phyloP scores from a whole-genome alignment of 2,797 vertebrate species.

The Danio jaintianensis region DNA sequence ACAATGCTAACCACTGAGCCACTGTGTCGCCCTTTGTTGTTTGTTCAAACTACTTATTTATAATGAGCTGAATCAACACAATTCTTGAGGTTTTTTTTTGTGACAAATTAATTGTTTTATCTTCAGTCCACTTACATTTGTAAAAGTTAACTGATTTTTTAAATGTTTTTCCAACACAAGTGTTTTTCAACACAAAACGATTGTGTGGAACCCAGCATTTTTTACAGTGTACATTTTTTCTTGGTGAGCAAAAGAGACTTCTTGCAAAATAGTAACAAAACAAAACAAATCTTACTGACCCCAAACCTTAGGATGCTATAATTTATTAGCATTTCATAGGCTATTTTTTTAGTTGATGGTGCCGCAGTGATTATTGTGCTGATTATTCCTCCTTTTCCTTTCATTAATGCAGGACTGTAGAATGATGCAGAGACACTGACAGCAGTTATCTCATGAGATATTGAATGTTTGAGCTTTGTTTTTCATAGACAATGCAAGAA shows the following conservation, averaged over 20 bases:
- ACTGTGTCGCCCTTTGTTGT: no score
- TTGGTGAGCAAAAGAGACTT: not conserved
- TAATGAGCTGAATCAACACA: no score
- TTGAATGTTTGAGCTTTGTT: conserved; percentile 40
- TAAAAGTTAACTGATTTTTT: no score
- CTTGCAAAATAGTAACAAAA: not conserved
- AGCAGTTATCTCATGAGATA: conserved; percentile 40
- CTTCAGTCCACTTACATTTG: no score
- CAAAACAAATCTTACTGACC: not conserved
- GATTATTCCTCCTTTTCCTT: not conserved
- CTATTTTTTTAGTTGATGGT: not conserved
- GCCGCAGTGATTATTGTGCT: no score
- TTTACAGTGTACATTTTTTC: no score
- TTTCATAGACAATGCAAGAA: not conserved
- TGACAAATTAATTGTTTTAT: no score
- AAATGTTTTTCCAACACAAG: no score
- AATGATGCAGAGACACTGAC: conserved; percentile 23
- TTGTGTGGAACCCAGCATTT: not conserved
- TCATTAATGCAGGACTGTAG: not conserved
- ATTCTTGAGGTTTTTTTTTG: no score
- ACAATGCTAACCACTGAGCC: no score
- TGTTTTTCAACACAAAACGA: no score
- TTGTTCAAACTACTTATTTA: no score
- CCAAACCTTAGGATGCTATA: not conserved
- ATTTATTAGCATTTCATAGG: not conserved